Percentiles rank a stretch among this genome's conserved stretches.
These are phyloP conservation scores for Clepsis dumicolana DNA, from an alignment of 2,888 invertebrate genomes.

Conservation along the genomic window DNA sequence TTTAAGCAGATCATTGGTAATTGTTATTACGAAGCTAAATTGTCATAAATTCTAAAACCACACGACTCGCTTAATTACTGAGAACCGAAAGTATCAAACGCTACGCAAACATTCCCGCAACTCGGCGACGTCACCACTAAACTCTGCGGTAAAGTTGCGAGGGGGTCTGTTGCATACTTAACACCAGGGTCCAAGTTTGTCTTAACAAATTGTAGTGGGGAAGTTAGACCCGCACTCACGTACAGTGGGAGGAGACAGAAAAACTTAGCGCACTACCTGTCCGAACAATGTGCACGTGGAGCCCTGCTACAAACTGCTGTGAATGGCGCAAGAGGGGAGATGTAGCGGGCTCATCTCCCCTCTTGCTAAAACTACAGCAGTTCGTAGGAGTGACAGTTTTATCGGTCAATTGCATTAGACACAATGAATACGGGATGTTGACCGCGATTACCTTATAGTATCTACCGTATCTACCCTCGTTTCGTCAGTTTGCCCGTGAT, in stretches of 20 bases:
- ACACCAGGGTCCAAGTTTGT: slow-evolving; percentile 48
- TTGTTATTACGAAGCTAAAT: too few relatives aligned
- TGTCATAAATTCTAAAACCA: too few relatives aligned
- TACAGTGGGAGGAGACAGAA: slow-evolving; percentile 55
- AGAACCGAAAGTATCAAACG: slow-evolving; percentile 21
- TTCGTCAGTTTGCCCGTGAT: too few relatives aligned
- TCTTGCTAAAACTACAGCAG: too few relatives aligned
- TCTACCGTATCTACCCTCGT: too few relatives aligned
- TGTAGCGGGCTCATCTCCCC: slow-evolving; percentile 16
- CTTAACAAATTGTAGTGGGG: slow-evolving; percentile 50
- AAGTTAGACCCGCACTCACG: slow-evolving; percentile 57
- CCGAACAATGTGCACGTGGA: slow-evolving; percentile 67
- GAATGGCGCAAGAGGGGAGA: slow-evolving; percentile 43
- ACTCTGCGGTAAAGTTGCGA: slow-evolving; percentile 39
- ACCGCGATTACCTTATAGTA: too few relatives aligned
- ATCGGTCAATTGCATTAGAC: too few relatives aligned
- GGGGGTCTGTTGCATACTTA: slow-evolving; percentile 50
- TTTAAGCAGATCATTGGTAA: too few relatives aligned
- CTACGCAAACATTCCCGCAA: slow-evolving; percentile 22
- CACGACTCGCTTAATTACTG: not conserved
- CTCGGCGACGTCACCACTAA: slow-evolving; percentile 36
- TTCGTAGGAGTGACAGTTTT: too few relatives aligned
- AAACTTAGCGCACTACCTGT: slow-evolving; percentile 68
- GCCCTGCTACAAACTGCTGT: slow-evolving; percentile 61
- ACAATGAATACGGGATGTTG: too few relatives aligned